Evolutionary conservation across 2,888 invertebrate species (phyloP).

Genomic region (Troglohyphantes excavatus): DNA sequence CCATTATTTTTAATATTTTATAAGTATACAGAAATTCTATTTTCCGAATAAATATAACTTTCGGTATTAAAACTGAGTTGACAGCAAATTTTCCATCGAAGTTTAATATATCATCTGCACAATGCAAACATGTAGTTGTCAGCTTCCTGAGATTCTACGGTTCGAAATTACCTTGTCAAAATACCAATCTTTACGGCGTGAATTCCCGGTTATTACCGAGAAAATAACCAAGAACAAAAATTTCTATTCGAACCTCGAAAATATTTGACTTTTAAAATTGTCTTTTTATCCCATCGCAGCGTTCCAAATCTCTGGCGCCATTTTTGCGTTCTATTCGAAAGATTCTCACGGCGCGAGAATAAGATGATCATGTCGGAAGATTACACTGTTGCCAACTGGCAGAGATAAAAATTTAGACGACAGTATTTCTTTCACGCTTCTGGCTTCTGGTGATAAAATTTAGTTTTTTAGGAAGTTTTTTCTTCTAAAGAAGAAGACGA

Average conservation of each 20-base stretch:
- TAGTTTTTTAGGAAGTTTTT: constrained; percentile 10
- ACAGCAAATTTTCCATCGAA: neutral
- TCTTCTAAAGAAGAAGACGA: neutral
- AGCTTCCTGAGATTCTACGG: too few relatives aligned
- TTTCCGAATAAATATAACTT: too few relatives aligned
- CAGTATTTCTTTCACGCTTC: constrained; percentile 36
- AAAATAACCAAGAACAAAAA: constrained; percentile 4
- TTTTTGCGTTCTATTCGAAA: neutral
- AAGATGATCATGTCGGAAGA: neutral
- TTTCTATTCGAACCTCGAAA: neutral
- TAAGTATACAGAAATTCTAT: too few relatives aligned
- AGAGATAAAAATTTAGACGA: neutral
- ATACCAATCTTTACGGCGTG: neutral
- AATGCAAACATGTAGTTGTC: too few relatives aligned
- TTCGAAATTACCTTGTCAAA: constrained; percentile 27
- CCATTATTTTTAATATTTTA: too few relatives aligned
- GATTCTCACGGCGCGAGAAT: neutral
- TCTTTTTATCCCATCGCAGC: constrained; percentile 16
- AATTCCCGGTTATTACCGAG: neutral
- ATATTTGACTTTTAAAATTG: constrained; percentile 54
- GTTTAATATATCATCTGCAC: neutral
- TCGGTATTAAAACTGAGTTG: neutral
- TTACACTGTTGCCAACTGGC: constrained; percentile 8
- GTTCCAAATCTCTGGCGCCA: neutral
- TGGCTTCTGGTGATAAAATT: constrained; percentile 39